Conservation (phyloP, 1,140 invertebrate species). For the Drosophila pseudoobscura region DNA sequence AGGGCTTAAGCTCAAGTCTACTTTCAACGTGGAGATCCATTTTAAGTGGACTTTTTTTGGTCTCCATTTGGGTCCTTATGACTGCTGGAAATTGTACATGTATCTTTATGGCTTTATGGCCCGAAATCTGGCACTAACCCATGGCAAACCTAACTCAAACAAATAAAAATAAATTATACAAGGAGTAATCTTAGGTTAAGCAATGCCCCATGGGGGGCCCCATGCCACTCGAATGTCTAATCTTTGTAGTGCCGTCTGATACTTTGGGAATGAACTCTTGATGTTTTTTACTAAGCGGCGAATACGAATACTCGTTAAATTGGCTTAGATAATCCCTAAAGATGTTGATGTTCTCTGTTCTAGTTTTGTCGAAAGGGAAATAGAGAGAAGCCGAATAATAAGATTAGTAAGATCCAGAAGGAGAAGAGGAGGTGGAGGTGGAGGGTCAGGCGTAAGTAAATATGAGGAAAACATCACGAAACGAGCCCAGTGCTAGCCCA, state of each 20-base stretch:
- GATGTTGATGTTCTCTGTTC: conserved; percentile 41
- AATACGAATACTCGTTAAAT: background rate
- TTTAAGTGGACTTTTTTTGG: too few species aligned
- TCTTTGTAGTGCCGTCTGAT: too few species aligned
- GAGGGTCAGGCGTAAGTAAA: conserved; percentile 57
- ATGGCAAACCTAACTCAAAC: background rate
- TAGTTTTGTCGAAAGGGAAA: conserved; percentile 78
- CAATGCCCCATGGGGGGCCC: too few species aligned
- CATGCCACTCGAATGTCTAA: too few species aligned
- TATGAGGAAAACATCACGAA: background rate
- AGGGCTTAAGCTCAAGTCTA: too few species aligned
- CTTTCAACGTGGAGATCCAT: too few species aligned
- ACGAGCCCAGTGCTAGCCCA: conserved; percentile 24
- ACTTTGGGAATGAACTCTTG: conserved; percentile 7
- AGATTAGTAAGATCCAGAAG: conserved; percentile 67
- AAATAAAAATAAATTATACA: conserved; percentile 3
- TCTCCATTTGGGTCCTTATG: too few species aligned
- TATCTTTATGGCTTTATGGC: too few species aligned
- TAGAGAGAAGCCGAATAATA: conserved; percentile 67
- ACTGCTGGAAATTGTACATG: too few species aligned
- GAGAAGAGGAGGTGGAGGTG: conserved; percentile 45
- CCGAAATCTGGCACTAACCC: too few species aligned
- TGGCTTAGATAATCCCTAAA: background rate
- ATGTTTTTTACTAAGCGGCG: conserved; percentile 44
- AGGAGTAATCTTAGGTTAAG: conserved; percentile 10